Evolutionary conservation across 2,113 vertebrate genomes (phyloP), one percentile per base, ranked within the genome.

Genomic region (Tragelaphus buxtoni): DNA sequence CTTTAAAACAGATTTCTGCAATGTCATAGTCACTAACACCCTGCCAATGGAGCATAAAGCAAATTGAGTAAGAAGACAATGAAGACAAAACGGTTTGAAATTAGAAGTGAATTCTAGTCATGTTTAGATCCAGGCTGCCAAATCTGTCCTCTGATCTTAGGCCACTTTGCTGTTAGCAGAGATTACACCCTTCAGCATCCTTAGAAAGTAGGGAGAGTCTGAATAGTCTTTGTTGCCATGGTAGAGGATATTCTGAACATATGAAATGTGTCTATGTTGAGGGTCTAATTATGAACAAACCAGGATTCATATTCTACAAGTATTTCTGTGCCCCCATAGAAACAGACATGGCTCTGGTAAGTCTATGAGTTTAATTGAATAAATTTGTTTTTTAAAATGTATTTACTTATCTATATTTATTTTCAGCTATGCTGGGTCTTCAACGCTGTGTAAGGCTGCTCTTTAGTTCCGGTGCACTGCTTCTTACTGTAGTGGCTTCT

Each of bases 231-330:
- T 84, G 94, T 96, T 97, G 88, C 85, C 91, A 96, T 82, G 88
- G 95, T 39, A 91, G 49, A 95, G 91, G 94, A 90, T 72, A 86
- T 95, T 92, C 90, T 90, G 74, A 87, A 95, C 84, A 92, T 95
- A 81, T 72, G 69, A 76, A 56, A 90, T 96, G 91, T 98, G 84
- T 91, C 94, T 97, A 53, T 96, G 79, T 95, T 95, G 88, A 96
- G 63, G 94, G 69, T 90, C 72, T 95, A 92, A 89, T 97, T 95
- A 94, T 85, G 88, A 96, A 88, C 84, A 96, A 39, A 95, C 51
- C 58, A 81, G 90, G 77, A 96, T 86, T 96, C 88, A 61, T 84
- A 89, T 95, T 82, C 63, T 95, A 79, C 60, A 92, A 84, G 45
- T 92, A 72, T 77, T 69, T 63, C 76, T 91, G 69, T 92, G 81